Percentiles rank a stretch among this genome's conserved stretches.
phyloP scores from a whole-genome alignment of 2,113 vertebrate genomes.

The Pterocles gutturalis region DNA sequence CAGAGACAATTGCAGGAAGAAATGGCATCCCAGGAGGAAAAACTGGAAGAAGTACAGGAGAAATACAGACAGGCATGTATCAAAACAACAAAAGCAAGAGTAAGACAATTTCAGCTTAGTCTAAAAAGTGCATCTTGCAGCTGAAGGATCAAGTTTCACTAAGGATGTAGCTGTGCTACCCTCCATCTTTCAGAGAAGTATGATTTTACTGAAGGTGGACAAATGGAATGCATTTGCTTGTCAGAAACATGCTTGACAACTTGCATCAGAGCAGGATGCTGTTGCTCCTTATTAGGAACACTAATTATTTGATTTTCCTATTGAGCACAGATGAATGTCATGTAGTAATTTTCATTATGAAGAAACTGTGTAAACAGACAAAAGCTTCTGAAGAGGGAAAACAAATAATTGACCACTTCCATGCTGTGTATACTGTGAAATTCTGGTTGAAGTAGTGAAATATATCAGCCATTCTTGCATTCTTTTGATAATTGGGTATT shows the following conservation, averaged over 20 bases:
- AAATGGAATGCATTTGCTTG: background rate
- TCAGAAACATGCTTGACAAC: background rate
- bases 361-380: background rate
- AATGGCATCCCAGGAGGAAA: slow-evolving; percentile 75
- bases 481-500: background rate
- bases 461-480: background rate
- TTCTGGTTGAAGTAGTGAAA: background rate
- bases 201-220: background rate
- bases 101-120: slow-evolving; percentile 16
- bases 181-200: background rate
- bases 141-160: background rate
- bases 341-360: background rate
- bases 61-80: slow-evolving; percentile 76
- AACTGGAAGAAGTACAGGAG: slow-evolving; percentile 74
- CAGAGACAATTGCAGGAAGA: slow-evolving; percentile 78
- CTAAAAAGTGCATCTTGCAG: background rate
- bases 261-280: background rate
- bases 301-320: background rate
- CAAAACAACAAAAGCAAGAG: slow-evolving; percentile 67
- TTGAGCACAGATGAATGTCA: background rate
- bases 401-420: background rate
- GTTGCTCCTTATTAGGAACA: background rate
- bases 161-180: background rate
- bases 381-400: background rate
- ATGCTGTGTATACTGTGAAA: background rate